Base-by-base conservation (phyloP, 2,113 vertebrate genomes). In the Micromys minutus region DNA sequence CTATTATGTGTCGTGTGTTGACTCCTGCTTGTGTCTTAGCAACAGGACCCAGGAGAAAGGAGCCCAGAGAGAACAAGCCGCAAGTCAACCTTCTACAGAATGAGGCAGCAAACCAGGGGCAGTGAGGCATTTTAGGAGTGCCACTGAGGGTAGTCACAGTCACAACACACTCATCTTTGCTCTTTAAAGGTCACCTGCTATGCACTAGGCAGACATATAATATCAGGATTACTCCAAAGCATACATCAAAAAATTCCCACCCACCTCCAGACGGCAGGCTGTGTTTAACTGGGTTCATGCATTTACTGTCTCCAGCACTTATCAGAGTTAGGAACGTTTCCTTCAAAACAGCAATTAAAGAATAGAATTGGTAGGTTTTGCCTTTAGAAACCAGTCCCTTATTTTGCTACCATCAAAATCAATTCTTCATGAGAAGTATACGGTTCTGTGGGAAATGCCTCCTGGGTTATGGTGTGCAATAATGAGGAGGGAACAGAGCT, bases 11-110 rank as follows among this genome's bases (percentile, higher is more conserved):
- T 86, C 42, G 9, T 75, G 17, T 93, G 86, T 69, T 93, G 80
- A 69, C 55, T 77, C 39, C 47, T 39, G 55, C 57, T 90, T 88
- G 59, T 92, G n/a, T 93, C 76, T 93, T 94, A 97, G 93, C 65
- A 90, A 96, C 71, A 91, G 63, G 42, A 74, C 36, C 13, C 5
- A 71, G 75, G 90, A 81, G 87, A 93, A 91, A 7, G 42, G 63
- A 79, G 7, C 42, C n/a, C 2, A 13, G 17, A 47, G 55, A 42
- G 45, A 80, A 80, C 10, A 29, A 80, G 92, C 42, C 84, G 39
- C 47, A 52, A 94, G 87, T 81, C 84, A 71, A 67, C 59, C 90
- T 67, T 63, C 76, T 15, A 3, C 45, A 88, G 75, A 61, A 50
- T 22, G 57, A 90, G n/a, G 45, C 19, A 90, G 89, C 45, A 57